Percentiles rank a stretch among this genome's conserved stretches.
These are phyloP conservation scores for Ceratina calcarata DNA, from an alignment of 1,140 invertebrate species.

Conservation along the genomic window DNA sequence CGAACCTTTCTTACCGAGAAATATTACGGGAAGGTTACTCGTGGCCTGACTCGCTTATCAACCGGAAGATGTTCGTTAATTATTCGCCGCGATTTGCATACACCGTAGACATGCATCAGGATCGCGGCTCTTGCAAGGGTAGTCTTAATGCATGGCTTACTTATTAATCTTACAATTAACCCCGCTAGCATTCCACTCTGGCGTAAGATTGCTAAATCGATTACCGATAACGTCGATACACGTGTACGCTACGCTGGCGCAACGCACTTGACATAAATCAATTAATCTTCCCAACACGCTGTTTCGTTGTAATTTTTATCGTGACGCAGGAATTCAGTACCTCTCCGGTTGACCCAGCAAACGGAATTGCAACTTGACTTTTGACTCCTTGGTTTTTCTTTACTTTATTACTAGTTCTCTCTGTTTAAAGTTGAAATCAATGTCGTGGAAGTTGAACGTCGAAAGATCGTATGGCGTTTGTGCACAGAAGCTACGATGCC, in stretches of 20 bases:
- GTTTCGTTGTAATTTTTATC: slow-evolving; percentile 7
- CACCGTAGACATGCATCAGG: not conserved
- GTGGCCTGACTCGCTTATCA: slow-evolving; percentile 23
- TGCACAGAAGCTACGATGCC: too few species aligned
- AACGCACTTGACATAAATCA: not conserved
- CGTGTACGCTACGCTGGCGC: too few species aligned
- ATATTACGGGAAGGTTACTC: slow-evolving; percentile 16
- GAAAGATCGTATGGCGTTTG: too few species aligned
- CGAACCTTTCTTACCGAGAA: not conserved
- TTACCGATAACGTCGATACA: slow-evolving; percentile 25
- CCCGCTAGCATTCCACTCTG: not conserved
- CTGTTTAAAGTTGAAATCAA: not conserved
- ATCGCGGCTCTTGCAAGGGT: not conserved
- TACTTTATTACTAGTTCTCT: too few species aligned
- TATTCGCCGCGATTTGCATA: slow-evolving; percentile 40
- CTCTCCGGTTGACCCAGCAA: not conserved
- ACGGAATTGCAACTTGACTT: not conserved
- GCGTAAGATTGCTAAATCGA: slow-evolving; percentile 33
- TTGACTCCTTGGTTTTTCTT: not conserved
- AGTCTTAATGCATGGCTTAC: slow-evolving; percentile 21
- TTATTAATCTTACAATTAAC: slow-evolving; percentile 22
- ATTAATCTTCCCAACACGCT: slow-evolving; percentile 18
- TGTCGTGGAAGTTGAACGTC: not conserved
- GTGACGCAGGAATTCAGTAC: not conserved
- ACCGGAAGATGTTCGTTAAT: slow-evolving; percentile 35